Conservation (phyloP, 2,888 invertebrate species). For the Trachelus troglodyta region DNA sequence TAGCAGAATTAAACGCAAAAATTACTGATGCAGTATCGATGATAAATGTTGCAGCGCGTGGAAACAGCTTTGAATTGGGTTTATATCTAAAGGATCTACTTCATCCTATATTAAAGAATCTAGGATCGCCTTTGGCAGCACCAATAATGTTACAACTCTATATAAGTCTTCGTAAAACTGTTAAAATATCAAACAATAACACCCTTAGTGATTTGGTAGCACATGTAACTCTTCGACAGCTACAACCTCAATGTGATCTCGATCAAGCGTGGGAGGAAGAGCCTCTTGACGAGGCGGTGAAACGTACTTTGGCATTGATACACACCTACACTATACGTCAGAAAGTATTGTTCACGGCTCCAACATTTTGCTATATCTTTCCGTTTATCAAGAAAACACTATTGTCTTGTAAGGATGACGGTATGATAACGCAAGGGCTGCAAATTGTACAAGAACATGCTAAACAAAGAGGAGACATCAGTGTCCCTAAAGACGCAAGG, state of each 20-base stretch:
- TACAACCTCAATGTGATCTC: slow-evolving; percentile 84
- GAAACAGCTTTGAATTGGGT: slow-evolving; percentile 69
- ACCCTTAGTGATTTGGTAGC: slow-evolving; percentile 74
- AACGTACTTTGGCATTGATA: slow-evolving; percentile 73
- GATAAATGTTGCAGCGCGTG: slow-evolving; percentile 67
- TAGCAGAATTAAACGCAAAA: slow-evolving; percentile 68
- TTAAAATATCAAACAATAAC: slow-evolving; percentile 66
- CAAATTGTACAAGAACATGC: slow-evolving; percentile 81
- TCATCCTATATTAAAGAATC: slow-evolving; percentile 72
- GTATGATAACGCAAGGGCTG: slow-evolving; percentile 72
- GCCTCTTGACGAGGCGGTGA: slow-evolving; percentile 72
- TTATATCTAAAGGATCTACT: slow-evolving; percentile 71
- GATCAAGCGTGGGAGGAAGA: slow-evolving; percentile 83
- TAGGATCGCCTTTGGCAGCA: slow-evolving; percentile 84
- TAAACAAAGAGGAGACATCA: slow-evolving; percentile 69
- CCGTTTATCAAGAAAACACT: slow-evolving; percentile 78
- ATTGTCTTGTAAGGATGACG: slow-evolving; percentile 68
- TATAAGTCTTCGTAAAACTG: slow-evolving; percentile 71
- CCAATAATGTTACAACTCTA: slow-evolving; percentile 74
- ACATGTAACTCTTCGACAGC: slow-evolving; percentile 76
- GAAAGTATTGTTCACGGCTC: slow-evolving; percentile 72
- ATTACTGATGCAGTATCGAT: slow-evolving; percentile 66
- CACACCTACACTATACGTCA: slow-evolving; percentile 68
- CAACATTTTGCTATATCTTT: slow-evolving; percentile 87
- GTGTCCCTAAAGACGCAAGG: slow-evolving; percentile 69